Percentiles rank a stretch among this genome's conserved stretches.
Evolutionary conservation across 1,140 invertebrate species (phyloP).

Genomic region (Cotesia glomerata): DNA sequence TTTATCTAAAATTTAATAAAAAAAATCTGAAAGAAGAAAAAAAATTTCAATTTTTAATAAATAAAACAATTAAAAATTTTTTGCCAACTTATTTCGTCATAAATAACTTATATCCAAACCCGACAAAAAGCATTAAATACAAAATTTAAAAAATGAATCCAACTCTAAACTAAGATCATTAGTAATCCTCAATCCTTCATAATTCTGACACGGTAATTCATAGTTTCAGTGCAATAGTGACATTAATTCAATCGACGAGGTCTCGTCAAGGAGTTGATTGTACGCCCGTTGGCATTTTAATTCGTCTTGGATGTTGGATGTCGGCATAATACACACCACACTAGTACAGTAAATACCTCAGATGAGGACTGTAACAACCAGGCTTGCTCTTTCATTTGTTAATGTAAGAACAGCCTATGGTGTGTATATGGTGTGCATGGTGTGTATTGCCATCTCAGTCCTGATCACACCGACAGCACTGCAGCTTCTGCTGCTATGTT

Average conservation of each 20-base stretch:
- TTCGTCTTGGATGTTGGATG: slow-evolving; percentile 12
- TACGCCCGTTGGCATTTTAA: slow-evolving; percentile 26
- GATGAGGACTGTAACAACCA: neutral
- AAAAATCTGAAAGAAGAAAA: no score
- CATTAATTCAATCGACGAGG: slow-evolving; percentile 32
- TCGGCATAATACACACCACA: no score
- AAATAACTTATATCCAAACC: no score
- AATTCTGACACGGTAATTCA: slow-evolving; percentile 26
- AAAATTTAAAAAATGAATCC: no score
- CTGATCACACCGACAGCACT: neutral
- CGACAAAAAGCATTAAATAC: no score
- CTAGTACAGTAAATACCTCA: no score
- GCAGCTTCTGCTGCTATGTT: neutral
- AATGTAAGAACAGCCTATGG: neutral
- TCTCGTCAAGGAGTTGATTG: slow-evolving; percentile 18
- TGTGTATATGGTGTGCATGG: neutral
- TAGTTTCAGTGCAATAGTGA: slow-evolving; percentile 27
- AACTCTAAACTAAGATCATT: slow-evolving; percentile 12
- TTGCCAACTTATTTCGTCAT: no score
- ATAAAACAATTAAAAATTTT: no score
- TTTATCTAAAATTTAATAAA: no score
- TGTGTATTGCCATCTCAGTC: no score
- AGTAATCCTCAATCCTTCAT: slow-evolving; percentile 25
- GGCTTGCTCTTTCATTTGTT: neutral
- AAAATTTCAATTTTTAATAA: no score